phyloP scores from a whole-genome alignment of 1,140 invertebrate genomes.

The Protaetia brevitarsis region DNA sequence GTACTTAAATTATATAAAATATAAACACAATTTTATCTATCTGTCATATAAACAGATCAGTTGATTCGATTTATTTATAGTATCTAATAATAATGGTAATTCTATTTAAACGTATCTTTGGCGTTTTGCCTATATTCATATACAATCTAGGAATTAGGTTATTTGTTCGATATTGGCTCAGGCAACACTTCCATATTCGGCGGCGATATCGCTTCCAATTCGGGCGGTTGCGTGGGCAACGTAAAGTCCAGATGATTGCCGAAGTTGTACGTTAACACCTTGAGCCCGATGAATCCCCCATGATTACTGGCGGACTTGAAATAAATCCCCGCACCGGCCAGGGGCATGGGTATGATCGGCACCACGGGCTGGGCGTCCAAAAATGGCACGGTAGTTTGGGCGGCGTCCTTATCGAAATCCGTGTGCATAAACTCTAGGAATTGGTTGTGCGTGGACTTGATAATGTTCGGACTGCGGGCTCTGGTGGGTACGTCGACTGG shows the following conservation, averaged over 20 bases:
- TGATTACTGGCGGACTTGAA: slow-evolving; percentile 69
- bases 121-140: too few species aligned
- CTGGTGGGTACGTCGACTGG: slow-evolving; percentile 65
- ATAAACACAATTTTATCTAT: too few species aligned
- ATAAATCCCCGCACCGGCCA: slow-evolving; percentile 68
- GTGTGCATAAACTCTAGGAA: slow-evolving; percentile 74
- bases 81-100: too few species aligned
- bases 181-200: too few species aligned
- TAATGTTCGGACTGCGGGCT: slow-evolving; percentile 52
- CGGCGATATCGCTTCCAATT: not conserved
- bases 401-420: slow-evolving; percentile 71
- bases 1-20: too few species aligned
- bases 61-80: too few species aligned
- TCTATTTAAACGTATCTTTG: too few species aligned
- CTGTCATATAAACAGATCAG: too few species aligned
- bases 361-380: slow-evolving; percentile 74
- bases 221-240: not conserved
- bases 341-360: slow-evolving; percentile 56
- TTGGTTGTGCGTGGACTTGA: slow-evolving; percentile 69
- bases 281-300: slow-evolving; percentile 76
- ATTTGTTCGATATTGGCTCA: too few species aligned
- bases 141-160: too few species aligned
- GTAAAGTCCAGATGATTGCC: slow-evolving; percentile 32
- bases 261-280: slow-evolving; percentile 74
- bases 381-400: slow-evolving; percentile 81